Conservation (phyloP, 1,140 invertebrate species). For the Brachionus rotundiformis region DNA sequence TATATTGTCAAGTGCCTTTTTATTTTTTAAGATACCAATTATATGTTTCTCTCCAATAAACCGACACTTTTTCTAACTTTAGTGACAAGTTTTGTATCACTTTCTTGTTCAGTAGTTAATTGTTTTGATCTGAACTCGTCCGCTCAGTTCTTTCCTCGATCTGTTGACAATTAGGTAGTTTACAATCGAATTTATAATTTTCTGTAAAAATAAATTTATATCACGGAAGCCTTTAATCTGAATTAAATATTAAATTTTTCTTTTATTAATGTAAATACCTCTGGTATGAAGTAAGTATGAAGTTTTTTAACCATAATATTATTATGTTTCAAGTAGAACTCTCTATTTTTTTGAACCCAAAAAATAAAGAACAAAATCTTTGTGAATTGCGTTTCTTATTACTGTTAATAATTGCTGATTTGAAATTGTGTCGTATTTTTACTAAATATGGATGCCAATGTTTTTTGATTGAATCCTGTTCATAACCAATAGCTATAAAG, state of each 20-base stretch:
- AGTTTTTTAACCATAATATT: constrained; percentile 1
- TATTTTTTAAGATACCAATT: not conserved
- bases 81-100: constrained; percentile 2
- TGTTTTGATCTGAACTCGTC: not conserved
- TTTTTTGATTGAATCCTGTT: constrained; percentile 1
- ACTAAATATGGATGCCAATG: not conserved
- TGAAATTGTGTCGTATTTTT: not conserved
- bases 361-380: constrained; percentile 33
- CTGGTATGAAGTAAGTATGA: not conserved
- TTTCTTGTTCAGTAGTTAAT: not conserved
- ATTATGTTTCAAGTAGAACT: constrained; percentile 37
- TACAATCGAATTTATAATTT: constrained; percentile 9
- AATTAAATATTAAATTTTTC: not conserved
- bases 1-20: constrained; percentile 16
- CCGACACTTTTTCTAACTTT: not conserved
- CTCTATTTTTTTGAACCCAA: not conserved
- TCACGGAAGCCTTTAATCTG: not conserved
- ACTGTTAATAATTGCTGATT: not conserved
- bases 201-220: not conserved
- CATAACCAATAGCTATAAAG: constrained; percentile 23
- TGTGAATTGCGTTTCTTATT: constrained; percentile 2
- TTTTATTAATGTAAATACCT: not conserved
- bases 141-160: not conserved
- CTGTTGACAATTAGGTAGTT: not conserved
- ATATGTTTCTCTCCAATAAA: constrained; percentile 34